Evolutionary conservation across 2,797 vertebrate species (phyloP).

Genomic region (Manis crassicaudata): DNA sequence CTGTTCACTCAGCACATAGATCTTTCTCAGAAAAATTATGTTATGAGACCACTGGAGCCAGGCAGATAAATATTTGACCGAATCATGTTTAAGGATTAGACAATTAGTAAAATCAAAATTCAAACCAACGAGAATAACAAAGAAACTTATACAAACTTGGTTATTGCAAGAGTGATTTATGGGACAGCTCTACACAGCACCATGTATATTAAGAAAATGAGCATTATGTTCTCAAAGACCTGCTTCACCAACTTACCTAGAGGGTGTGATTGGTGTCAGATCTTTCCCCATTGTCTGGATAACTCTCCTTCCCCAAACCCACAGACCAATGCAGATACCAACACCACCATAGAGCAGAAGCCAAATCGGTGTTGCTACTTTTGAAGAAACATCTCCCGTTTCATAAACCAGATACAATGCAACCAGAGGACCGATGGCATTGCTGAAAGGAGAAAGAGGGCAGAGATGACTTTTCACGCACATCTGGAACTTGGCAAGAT

Average conservation of each 20-base stretch:
- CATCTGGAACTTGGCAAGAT: not conserved
- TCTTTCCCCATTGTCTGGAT: conserved; percentile 99
- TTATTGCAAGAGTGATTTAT: not conserved
- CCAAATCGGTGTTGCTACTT: conserved; percentile 93
- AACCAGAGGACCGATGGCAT: conserved; percentile 96
- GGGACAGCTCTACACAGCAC: not conserved
- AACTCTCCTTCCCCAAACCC: conserved; percentile 97
- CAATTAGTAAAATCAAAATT: not conserved
- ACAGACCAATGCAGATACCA: conserved; percentile 95
- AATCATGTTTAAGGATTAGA: not conserved
- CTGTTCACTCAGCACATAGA: not conserved
- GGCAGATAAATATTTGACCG: not conserved
- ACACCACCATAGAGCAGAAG: conserved; percentile 94
- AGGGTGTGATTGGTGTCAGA: conserved; percentile 97
- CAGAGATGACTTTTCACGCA: not conserved
- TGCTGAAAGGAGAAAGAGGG: conserved; percentile 85
- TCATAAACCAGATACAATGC: conserved; percentile 94
- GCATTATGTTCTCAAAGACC: not conserved
- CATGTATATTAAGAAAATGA: not conserved
- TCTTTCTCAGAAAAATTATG: not conserved
- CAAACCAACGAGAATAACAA: not conserved
- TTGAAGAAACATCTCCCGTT: conserved; percentile 88
- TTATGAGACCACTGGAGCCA: not conserved
- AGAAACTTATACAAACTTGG: not conserved
- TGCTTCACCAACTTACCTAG: conserved; percentile 88